Conservation (phyloP, 1,140 invertebrate genomes). For the Drosophila persimilis region DNA sequence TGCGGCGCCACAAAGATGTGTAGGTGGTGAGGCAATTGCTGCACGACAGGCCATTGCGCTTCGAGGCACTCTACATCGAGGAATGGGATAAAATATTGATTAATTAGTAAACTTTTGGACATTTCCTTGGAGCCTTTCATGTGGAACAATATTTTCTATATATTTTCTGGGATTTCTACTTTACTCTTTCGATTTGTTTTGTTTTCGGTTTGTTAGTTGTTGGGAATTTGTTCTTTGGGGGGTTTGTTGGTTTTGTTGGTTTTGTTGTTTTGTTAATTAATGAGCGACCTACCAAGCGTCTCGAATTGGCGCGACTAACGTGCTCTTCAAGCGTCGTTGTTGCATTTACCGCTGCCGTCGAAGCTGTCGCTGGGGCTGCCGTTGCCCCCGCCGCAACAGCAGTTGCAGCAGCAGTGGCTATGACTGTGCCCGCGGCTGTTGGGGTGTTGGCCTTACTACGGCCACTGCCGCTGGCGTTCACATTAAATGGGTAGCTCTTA, state of each 20-base stretch:
- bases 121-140: slow-evolving; percentile 51
- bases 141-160: slow-evolving; percentile 70
- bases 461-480: slow-evolving; percentile 60
- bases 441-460: slow-evolving; percentile 61
- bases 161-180: slow-evolving; percentile 11
- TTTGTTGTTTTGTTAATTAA: slow-evolving; percentile 62
- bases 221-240: slow-evolving; percentile 13
- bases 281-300: slow-evolving; percentile 82
- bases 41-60: slow-evolving; percentile 92
- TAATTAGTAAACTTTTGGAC: slow-evolving; percentile 7
- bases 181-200: slow-evolving; percentile 20
- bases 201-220: slow-evolving; percentile 20
- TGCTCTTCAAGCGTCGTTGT: slow-evolving; percentile 87
- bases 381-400: slow-evolving; percentile 26
- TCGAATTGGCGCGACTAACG: slow-evolving; percentile 82
- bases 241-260: slow-evolving; percentile 27
- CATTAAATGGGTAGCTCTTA: slow-evolving; percentile 87
- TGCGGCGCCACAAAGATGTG: slow-evolving; percentile 96
- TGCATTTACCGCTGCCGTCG: slow-evolving; percentile 85
- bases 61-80: slow-evolving; percentile 76
- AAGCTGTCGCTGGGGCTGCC: slow-evolving; percentile 50
- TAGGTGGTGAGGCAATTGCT: slow-evolving; percentile 94
- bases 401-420: slow-evolving; percentile 28
- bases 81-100: background rate
- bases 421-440: slow-evolving; percentile 54